Conservation (phyloP, 2,888 invertebrate genomes). For the Hartigia nigra region DNA sequence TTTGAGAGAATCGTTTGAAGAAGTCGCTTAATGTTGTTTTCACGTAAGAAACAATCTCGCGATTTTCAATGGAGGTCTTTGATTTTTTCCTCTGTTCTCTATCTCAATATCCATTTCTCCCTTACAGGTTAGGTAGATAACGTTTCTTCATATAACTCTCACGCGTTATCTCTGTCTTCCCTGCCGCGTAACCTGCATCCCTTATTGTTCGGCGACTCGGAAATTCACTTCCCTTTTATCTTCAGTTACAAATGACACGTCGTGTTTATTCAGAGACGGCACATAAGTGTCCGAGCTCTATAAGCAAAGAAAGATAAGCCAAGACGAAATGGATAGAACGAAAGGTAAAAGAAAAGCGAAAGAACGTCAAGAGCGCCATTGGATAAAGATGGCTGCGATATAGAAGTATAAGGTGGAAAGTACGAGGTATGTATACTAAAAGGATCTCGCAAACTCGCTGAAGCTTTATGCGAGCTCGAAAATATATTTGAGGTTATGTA, state of each 20-base stretch:
- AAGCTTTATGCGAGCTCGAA: too few species aligned
- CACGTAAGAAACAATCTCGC: neutral
- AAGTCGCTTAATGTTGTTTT: constrained; percentile 22
- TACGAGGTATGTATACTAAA: neutral
- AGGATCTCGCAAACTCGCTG: neutral
- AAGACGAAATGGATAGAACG: constrained; percentile 12
- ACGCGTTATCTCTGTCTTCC: constrained; percentile 1
- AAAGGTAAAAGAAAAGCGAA: constrained; percentile 19
- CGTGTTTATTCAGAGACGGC: neutral
- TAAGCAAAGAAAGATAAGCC: neutral
- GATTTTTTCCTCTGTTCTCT: neutral
- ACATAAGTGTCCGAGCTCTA: neutral
- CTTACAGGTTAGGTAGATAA: neutral
- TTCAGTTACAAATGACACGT: neutral
- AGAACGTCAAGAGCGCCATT: neutral
- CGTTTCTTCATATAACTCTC: neutral
- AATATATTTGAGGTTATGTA: neutral
- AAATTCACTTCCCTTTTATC: neutral
- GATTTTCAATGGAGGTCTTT: neutral
- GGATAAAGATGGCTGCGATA: neutral
- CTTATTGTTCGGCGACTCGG: neutral
- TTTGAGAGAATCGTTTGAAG: constrained; percentile 28
- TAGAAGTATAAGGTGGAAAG: neutral
- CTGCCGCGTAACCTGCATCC: neutral
- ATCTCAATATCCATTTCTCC: neutral